Conservation (phyloP, 1,140 invertebrate genomes). For the Chironomus tepperi region DNA sequence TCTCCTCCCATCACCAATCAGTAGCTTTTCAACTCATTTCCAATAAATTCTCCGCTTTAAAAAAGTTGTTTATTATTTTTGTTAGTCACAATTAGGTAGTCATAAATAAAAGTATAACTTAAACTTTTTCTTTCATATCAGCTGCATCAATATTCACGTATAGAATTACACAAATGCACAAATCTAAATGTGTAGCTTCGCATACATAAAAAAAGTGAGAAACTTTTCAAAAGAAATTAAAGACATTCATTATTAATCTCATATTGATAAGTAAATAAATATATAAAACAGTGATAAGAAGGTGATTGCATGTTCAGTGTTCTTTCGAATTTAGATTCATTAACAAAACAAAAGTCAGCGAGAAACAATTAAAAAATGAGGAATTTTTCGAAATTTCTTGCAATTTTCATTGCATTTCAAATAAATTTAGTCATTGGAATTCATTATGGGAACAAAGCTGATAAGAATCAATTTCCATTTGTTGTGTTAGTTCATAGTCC, state of each 20-base stretch:
- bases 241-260: neutral
- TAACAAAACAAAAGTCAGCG: neutral
- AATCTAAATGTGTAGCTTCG: no score
- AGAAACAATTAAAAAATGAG: neutral
- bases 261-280: neutral
- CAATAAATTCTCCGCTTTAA: no score
- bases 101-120: no score
- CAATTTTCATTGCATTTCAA: neutral
- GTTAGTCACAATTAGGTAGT: no score
- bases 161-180: no score
- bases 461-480: neutral
- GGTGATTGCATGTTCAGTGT: neutral
- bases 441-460: neutral
- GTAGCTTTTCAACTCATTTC: no score
- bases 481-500: neutral
- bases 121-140: no score
- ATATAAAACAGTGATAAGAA: neutral
- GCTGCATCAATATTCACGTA: no score
- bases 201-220: no score
- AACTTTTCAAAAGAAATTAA: no score
- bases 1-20: no score
- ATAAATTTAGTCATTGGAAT: neutral
- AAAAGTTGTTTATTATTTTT: no score
- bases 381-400: neutral
- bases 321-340: neutral